phyloP scores from a whole-genome alignment of 2,888 invertebrate genomes.

The Aleiodes leptofemur region DNA sequence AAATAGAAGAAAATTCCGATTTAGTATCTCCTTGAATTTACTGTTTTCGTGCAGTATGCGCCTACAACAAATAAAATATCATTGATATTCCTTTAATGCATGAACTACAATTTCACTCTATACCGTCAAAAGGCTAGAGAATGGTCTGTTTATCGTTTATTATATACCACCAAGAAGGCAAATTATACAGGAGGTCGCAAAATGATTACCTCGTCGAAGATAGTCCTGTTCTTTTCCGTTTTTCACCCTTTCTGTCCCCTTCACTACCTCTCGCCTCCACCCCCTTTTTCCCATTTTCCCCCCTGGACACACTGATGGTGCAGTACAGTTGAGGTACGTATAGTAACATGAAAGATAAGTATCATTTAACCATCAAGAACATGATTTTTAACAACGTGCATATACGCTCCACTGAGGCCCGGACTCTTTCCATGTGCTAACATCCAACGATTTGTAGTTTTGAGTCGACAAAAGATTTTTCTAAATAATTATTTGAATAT shows the following conservation, averaged over 20 bases:
- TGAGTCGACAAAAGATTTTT: background rate
- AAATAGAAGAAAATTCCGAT: background rate
- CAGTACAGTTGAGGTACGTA: constrained; percentile 4
- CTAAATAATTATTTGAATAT: no score
- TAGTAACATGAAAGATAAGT: no score
- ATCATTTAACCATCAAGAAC: constrained; percentile 11
- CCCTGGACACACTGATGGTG: background rate
- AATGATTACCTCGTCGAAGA: constrained; percentile 61
- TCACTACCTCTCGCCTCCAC: constrained; percentile 16
- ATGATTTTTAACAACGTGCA: constrained; percentile 3
- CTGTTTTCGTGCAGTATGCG: constrained; percentile 55
- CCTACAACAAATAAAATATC: constrained; percentile 67
- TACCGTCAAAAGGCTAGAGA: constrained; percentile 58
- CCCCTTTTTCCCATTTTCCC: constrained; percentile 8
- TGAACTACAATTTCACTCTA: constrained; percentile 53
- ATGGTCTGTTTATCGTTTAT: constrained; percentile 67
- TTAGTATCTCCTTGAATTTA: background rate
- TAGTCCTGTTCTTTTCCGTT: constrained; percentile 31
- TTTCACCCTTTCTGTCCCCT: background rate
- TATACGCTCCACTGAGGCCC: background rate
- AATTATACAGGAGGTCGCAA: constrained; percentile 66
- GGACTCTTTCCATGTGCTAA: background rate
- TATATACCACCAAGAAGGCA: constrained; percentile 60
- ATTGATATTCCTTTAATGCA: constrained; percentile 64
- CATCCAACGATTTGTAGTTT: background rate